A percentile compares a stretch with the other conserved stretches of the same genome.
phyloP scores from a whole-genome alignment of 2,888 invertebrate species.

The Ceratothoa steindachneri region DNA sequence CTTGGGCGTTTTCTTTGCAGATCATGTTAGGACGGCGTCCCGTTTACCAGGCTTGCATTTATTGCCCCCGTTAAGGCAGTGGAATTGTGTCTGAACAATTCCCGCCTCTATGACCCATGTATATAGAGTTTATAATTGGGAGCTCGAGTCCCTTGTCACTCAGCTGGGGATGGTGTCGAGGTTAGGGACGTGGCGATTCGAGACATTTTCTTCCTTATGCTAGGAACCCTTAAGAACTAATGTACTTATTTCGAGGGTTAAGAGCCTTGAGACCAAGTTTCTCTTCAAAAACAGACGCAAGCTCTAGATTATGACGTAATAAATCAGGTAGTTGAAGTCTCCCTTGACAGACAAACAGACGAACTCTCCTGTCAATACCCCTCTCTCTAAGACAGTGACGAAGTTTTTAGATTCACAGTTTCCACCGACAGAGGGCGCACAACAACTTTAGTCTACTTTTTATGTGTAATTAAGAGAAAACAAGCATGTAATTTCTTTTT shows the following conservation, averaged over 20 bases:
- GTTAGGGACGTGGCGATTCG: constrained; percentile 26
- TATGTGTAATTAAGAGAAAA: neutral
- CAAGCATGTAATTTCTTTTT: too few relatives aligned
- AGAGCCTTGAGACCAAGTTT: constrained; percentile 37
- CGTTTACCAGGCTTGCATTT: constrained; percentile 46
- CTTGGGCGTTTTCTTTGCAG: constrained; percentile 22
- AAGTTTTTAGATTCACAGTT: neutral
- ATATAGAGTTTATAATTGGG: constrained; percentile 39
- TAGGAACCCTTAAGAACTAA: constrained; percentile 28
- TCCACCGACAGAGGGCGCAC: neutral
- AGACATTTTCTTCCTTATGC: constrained; percentile 37
- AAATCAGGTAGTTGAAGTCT: constrained; percentile 45
- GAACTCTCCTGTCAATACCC: constrained; percentile 45
- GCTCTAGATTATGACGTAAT: constrained; percentile 47
- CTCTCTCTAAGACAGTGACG: constrained; percentile 37
- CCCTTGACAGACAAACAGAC: constrained; percentile 46
- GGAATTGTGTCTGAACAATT: constrained; percentile 28
- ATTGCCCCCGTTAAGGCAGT: constrained; percentile 39
- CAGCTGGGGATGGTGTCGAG: constrained; percentile 38
- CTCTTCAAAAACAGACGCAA: constrained; percentile 47
- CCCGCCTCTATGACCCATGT: constrained; percentile 33
- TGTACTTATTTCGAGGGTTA: constrained; percentile 34
- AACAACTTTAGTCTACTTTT: neutral
- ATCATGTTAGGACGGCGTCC: constrained; percentile 37
- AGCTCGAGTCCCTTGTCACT: constrained; percentile 29